Evolutionary conservation across 1,140 invertebrate genomes (phyloP).

Genomic region (Drosophila jambulina): DNA sequence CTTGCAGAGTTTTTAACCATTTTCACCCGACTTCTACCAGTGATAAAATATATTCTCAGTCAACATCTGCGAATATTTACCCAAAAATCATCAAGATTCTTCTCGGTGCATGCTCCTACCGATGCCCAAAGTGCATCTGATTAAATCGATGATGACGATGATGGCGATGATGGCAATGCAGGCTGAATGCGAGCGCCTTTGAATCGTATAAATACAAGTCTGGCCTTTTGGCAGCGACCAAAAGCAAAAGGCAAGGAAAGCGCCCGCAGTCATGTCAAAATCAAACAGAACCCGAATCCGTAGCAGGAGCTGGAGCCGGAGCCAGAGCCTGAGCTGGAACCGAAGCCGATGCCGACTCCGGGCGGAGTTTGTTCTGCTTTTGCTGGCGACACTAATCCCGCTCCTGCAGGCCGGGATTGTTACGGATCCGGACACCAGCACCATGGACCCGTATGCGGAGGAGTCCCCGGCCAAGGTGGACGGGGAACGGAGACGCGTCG

Average conservation of each 20-base stretch:
- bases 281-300: constrained; percentile 38
- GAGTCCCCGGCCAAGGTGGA: constrained; percentile 18
- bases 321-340: neutral
- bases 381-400: constrained; percentile 55
- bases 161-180: constrained; percentile 8
- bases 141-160: constrained; percentile 51
- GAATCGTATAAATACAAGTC: constrained; percentile 74
- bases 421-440: constrained; percentile 14
- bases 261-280: constrained; percentile 52
- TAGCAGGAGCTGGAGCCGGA: too few species aligned
- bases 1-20: neutral
- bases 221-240: constrained; percentile 33
- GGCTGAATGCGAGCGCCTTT: constrained; percentile 12
- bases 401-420: constrained; percentile 41
- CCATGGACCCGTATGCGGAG: neutral
- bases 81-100: neutral
- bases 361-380: constrained; percentile 19
- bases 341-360: constrained; percentile 1
- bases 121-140: constrained; percentile 39
- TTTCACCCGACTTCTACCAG: neutral
- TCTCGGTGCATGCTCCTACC: neutral
- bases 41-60: neutral
- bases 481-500: constrained; percentile 43
- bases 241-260: constrained; percentile 36
- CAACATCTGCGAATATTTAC: too few species aligned